Percentiles rank a stretch among this genome's conserved stretches.
These are phyloP conservation scores for Acrocephalus kingi DNA, from an alignment of 2,113 vertebrate genomes.

Conservation along the genomic window DNA sequence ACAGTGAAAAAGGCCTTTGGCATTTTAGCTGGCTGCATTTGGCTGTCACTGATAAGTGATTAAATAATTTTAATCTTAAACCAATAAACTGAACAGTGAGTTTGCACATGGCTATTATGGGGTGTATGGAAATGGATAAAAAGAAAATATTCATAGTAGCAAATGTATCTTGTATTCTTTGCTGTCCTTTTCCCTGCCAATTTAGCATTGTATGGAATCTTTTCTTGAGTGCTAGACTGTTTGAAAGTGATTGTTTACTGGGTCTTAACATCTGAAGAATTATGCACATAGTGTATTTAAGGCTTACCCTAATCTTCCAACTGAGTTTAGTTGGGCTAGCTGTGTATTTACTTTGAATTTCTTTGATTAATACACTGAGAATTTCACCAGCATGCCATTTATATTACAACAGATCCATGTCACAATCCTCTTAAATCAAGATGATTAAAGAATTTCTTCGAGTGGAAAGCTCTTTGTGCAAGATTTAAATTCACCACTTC, in stretches of 20 bases:
- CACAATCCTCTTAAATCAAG: conserved; percentile 13
- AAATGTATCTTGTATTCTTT: neutral
- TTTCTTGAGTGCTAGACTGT: neutral
- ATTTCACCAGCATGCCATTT: neutral
- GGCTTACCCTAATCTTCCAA: neutral
- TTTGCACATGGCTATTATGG: neutral
- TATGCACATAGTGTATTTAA: neutral
- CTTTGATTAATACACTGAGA: neutral
- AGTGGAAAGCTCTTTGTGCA: neutral
- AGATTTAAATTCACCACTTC: neutral
- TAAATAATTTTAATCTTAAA: neutral
- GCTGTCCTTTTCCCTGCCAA: neutral
- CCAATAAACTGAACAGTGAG: neutral
- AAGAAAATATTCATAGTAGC: neutral
- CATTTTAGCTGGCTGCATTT: neutral
- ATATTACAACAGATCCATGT: neutral
- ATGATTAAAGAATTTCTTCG: conserved; percentile 9
- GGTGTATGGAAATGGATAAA: neutral
- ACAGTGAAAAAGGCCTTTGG: neutral
- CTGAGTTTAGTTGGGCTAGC: neutral
- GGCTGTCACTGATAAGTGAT: neutral
- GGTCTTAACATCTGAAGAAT: neutral
- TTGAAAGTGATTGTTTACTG: neutral
- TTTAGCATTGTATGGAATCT: neutral
- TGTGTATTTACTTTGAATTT: neutral